Base-by-base conservation (phyloP, 1,140 invertebrate species). In the Drosophila nigrodunni region DNA sequence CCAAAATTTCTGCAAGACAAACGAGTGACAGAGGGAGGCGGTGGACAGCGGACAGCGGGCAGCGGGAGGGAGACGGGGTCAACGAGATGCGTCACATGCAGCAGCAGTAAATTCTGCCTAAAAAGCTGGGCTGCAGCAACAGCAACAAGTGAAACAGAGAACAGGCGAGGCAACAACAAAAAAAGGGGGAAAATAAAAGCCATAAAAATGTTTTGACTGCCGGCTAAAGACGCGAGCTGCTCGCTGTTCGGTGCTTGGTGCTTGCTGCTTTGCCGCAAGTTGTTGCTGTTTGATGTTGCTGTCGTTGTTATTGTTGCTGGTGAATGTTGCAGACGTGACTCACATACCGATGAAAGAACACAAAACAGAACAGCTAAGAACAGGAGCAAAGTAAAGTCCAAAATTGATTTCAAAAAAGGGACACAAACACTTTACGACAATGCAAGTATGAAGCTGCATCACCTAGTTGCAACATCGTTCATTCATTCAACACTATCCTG, bases 131-230 rank as follows among this genome's bases (percentile, higher is more conserved):
- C 47, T 47, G 7, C 44, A 30, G 2, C 58, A 65, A 7, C 58
- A 78, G 82, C 83, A 89, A 89, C 80, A 89, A 88, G 85, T 88
- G 80, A 88, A 74, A 66, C 72, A 71, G 76, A 58, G 67, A 64
- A 49, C 49, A 47, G 76, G 52, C 60, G 41, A 59, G 52, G 70
- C 67, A 65, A 30, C 25, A 30, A 30, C 25, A 30, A 30, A 30
- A 30, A 30, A 30, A 30, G 25, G 1, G 1, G 25, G 25, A 30
- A 30, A 30, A 30, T 30, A 30, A 81, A 87, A 77, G 54, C 77
- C 80, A 87, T 87, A 87, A 80, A 87, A 89, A 87, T 87, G 77
- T 83, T 87, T 83, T 82, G 82, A 88, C 83, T 67, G 80, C 59
- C 60, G 73, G 73, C 83, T 74, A 70, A 80, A 71, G 72, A 69